Evolutionary conservation across 1,140 invertebrate species (phyloP).

Genomic region (Archivesica marissinica): DNA sequence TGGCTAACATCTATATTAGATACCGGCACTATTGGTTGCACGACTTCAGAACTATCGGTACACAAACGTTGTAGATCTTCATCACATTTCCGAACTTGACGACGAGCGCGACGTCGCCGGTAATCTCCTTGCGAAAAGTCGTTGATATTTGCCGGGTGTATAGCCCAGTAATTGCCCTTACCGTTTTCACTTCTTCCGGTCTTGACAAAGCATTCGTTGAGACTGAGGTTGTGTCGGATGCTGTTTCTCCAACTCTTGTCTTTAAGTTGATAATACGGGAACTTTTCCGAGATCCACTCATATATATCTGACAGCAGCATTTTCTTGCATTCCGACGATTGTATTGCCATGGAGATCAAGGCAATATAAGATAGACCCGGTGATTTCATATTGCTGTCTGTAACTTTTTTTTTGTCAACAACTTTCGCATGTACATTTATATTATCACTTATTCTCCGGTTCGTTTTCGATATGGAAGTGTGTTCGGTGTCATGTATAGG

Average conservation of each 20-base stretch:
- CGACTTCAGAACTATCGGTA: not conserved
- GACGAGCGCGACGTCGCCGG: constrained; percentile 94
- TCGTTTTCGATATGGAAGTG: not conserved
- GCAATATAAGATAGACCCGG: constrained; percentile 95
- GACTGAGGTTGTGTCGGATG: constrained; percentile 83
- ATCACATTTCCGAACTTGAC: constrained; percentile 91
- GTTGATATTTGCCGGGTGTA: constrained; percentile 97
- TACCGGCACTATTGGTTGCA: not conserved
- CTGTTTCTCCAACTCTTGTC: constrained; percentile 87
- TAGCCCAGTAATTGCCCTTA: constrained; percentile 98
- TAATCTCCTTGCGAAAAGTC: constrained; percentile 98
- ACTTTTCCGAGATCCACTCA: constrained; percentile 91
- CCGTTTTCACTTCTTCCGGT: constrained; percentile 93
- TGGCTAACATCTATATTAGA: not conserved
- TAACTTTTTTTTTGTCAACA: not conserved
- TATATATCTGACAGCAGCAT: constrained; percentile 96
- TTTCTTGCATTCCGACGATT: constrained; percentile 97
- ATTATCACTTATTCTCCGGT: not conserved
- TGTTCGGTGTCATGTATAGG: not conserved
- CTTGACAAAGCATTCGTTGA: constrained; percentile 86
- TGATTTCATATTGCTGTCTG: constrained; percentile 41
- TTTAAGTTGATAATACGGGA: constrained; percentile 94
- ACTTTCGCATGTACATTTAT: not conserved
- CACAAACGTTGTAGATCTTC: constrained; percentile 60
- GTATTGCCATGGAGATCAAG: constrained; percentile 97